phyloP scores from a whole-genome alignment of 2,888 invertebrate genomes.

The Andricus curvator region DNA sequence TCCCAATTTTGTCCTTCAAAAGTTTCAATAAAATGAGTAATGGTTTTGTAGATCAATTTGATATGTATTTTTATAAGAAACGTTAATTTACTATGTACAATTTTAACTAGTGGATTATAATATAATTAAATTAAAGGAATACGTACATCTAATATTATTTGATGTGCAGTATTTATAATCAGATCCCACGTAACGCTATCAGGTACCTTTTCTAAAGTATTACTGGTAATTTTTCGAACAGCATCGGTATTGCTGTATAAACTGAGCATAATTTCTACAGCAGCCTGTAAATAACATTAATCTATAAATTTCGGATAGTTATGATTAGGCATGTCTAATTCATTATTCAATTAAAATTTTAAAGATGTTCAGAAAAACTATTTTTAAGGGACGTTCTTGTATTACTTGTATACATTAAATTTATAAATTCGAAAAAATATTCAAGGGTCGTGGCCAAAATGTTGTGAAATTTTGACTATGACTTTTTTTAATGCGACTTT shows the following conservation, averaged over 20 bases:
- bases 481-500: no score
- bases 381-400: no score
- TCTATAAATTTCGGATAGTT: neutral
- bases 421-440: no score
- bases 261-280: constrained; percentile 58
- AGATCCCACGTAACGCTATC: constrained; percentile 37
- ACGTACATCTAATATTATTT: constrained; percentile 25
- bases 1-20: constrained; percentile 2
- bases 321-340: neutral
- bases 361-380: no score
- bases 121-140: neutral
- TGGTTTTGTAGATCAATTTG: neutral
- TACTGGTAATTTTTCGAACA: constrained; percentile 60
- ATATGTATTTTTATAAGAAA: neutral
- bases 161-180: constrained; percentile 72
- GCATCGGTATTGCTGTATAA: constrained; percentile 60
- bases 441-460: no score
- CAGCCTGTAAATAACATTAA: constrained; percentile 60
- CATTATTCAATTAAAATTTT: no score
- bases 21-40: neutral
- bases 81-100: neutral
- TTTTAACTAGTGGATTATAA: neutral
- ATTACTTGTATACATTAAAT: no score
- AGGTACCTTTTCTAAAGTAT: constrained; percentile 52
- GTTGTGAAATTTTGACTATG: no score